Evolutionary conservation across 2,888 invertebrate species (phyloP), one percentile per base, ranked within the genome.

Genomic region (Caenorhabditis sp.): DNA sequence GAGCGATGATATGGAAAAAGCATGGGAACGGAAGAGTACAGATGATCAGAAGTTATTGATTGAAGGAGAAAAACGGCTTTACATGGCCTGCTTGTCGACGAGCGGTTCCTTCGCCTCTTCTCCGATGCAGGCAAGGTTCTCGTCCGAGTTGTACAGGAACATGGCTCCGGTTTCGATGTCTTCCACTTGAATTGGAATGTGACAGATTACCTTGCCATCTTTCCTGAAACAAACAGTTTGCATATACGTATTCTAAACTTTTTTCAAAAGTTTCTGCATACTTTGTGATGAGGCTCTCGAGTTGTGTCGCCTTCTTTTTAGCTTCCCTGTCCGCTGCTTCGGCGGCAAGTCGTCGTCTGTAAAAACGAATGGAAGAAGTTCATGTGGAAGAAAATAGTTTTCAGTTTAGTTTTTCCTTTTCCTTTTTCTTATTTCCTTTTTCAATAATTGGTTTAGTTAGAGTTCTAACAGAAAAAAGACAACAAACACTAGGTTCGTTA

Each of bases 91-190:
- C n/a, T 71, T 53, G 9, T 72, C 72, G 9, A 76, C 74, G 15
- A 80, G 64, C 18, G 69, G 74, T 13, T 64, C 62, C 35, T 80
- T 76, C 13, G 50, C 61, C 13, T 76, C 74, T 22, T 70, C 70
- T 9, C 47, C 69, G 44, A 69, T 56, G 11, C 20, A 70, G 3
- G 70, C 76, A 22, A 81, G 47, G 56, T 74, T 78, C 47, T 82
- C 82, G 40, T 82, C 78, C 2, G 82, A 82, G 20, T 76, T 74
- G 69, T 82, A 82, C n/a, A 82, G 47, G 32, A 82, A 82, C 78
- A 71, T 82, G 18, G 78, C 78, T n/a, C 82, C 82, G 1, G 82
- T 82, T 28, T 82, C 82, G 44, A 82, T 77, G 35, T 82, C 82
- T 28, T 77, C 76, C 5, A 82, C 82, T 74, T 72, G 67, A 37